These are phyloP conservation scores for Scaptomyza montana DNA, from an alignment of 1,140 invertebrate genomes.

Conservation along the genomic window DNA sequence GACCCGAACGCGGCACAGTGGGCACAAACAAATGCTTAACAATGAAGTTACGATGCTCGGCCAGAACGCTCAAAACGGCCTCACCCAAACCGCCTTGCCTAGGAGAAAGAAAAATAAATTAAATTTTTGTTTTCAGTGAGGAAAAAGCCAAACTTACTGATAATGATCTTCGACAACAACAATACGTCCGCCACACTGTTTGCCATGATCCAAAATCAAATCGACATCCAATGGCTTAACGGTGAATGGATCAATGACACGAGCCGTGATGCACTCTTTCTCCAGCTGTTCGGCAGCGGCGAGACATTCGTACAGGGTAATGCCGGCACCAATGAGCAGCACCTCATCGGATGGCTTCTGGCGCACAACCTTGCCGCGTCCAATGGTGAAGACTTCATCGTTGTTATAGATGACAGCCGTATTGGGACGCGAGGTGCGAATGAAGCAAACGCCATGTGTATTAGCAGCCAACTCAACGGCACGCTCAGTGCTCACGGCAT, in stretches of 20 bases:
- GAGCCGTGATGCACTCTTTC: constrained; percentile 88
- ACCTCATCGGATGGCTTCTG: constrained; percentile 90
- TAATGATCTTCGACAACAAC: constrained; percentile 99
- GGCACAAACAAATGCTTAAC: constrained; percentile 94
- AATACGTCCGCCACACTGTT: constrained; percentile 91
- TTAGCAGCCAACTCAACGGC: constrained; percentile 98
- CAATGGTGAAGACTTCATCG: constrained; percentile 92
- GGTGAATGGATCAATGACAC: constrained; percentile 97
- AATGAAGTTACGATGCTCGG: constrained; percentile 89
- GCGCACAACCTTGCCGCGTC: constrained; percentile 92
- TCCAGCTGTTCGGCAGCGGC: constrained; percentile 92
- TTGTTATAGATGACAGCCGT: constrained; percentile 95
- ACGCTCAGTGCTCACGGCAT: constrained; percentile 97
- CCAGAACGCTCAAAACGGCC: constrained; percentile 93
- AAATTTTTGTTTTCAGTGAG: no score
- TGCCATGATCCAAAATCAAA: constrained; percentile 91
- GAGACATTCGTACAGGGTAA: constrained; percentile 96
- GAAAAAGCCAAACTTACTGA: constrained; percentile 85
- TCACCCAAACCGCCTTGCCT: constrained; percentile 96
- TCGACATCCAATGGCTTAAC: constrained; percentile 96
- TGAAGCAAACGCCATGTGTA: constrained; percentile 97
- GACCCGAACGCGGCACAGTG: constrained; percentile 95
- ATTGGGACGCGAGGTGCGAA: constrained; percentile 96
- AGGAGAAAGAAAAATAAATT: background rate
- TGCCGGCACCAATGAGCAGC: constrained; percentile 95